Evolutionary conservation across 2,113 vertebrate genomes (phyloP), one percentile per base, ranked within the genome.

Genomic region (Neolamprologus falcicula): DNA sequence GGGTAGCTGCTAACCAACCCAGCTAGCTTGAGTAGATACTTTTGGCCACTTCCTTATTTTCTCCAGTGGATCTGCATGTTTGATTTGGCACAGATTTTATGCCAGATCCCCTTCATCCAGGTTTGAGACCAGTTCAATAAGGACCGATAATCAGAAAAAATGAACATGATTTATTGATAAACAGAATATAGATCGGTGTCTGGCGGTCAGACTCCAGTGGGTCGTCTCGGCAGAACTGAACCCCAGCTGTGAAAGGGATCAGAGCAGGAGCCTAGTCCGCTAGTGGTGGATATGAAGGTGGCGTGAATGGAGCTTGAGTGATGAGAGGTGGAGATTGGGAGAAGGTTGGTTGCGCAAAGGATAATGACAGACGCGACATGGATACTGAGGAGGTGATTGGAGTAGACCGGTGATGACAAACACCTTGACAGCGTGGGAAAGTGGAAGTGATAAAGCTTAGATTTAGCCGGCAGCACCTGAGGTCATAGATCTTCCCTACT

Each of bases 171-270:
- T 63, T 63, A 33, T 63, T 63, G 9, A 63, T 63, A 19, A 63
- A 63, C 31, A 35, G 31, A 63, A 63, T 63, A 63, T 63, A 63
- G 59, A 63, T 63, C 0, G 2, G 3, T 35, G 17, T 63, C 17
- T 63, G 59, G 17, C 9, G 1, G 31, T 66, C 31, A 66, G 61
- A 66, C 61, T 35, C 61, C 61, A 66, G 5, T 35, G 6, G 28
- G 1, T 10, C 1, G 1, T 66, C 61, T 66, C 0, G 1, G 31
- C 17, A 63, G 31, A 63, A 63, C 31, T n/a, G 31, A 35, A 35
- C 17, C 17, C 17, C 31, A 66, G 61, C 61, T 61, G 28, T 61
- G 16, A 10, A 61, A 33, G 57, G 16, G 57, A 33, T 19, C 28
- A 4, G 2, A 0, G 59, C 59, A 63, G 31, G 9, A 35, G 59